These are phyloP conservation scores for Euspilapteryx auroguttella DNA, from an alignment of 2,888 invertebrate genomes.

Conservation along the genomic window DNA sequence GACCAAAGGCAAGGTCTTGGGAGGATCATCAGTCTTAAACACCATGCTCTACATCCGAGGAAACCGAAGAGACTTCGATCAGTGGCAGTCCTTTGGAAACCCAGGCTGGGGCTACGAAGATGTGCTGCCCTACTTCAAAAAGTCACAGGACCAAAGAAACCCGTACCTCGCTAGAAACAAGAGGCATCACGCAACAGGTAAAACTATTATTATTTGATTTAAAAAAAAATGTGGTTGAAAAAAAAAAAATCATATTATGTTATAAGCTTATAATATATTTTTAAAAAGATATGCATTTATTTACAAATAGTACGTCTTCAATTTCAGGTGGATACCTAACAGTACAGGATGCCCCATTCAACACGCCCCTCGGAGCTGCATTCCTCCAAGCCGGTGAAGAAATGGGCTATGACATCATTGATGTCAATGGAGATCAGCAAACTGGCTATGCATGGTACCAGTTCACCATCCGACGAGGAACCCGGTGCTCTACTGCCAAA, in stretches of 20 bases:
- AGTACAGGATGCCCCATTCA: conserved; percentile 76
- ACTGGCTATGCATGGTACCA: conserved; percentile 87
- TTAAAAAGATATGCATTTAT: no score
- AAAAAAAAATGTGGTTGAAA: no score
- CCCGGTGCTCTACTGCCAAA: conserved; percentile 82
- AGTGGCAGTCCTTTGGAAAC: conserved; percentile 85
- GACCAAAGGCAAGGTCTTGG: conserved; percentile 88
- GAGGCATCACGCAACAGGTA: conserved; percentile 73
- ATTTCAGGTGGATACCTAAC: conserved; percentile 74
- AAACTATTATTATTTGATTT: conserved; percentile 3
- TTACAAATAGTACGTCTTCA: no score
- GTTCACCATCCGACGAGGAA: conserved; percentile 84
- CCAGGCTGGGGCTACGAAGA: conserved; percentile 87
- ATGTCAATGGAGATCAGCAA: conserved; percentile 84
- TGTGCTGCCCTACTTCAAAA: conserved; percentile 80
- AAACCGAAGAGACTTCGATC: conserved; percentile 82
- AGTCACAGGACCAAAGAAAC: conserved; percentile 86
- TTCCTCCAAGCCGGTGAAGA: conserved; percentile 89
- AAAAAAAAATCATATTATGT: background rate
- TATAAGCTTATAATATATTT: background rate
- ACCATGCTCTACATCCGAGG: conserved; percentile 92
- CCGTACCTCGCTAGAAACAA: conserved; percentile 80
- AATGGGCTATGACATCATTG: conserved; percentile 86
- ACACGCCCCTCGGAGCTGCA: conserved; percentile 82
- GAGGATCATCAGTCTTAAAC: conserved; percentile 86